Evolutionary conservation across 2,797 vertebrate genomes (phyloP), one percentile per base, ranked within the genome.

Genomic region (Enteromius trimaculatus): DNA sequence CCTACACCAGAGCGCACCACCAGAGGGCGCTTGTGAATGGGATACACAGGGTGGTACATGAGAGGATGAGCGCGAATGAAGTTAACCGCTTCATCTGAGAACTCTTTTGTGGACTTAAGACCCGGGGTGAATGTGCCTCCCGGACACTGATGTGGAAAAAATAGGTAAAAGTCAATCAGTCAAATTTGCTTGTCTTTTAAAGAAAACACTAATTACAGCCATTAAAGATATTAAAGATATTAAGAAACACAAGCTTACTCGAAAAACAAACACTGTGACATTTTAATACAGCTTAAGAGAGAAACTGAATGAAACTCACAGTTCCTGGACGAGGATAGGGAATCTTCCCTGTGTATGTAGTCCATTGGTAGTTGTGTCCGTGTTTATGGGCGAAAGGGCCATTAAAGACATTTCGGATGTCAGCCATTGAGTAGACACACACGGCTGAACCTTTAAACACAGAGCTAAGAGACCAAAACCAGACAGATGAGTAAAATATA

Each of bases 351-450:
- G 93, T 94, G 85, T 96, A 96, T 26, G 95, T 93, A 5, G 94
- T 95, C 96, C 96, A 96, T 42, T 96, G 96, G 90, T 96, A 96
- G 84, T 96, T 96, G 86, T 95, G 95, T 6, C 96, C 96, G 9
- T 96, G 95, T 84, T 96, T 97, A 90, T 97, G 96, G 81, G 96
- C 95, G 60, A 96, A 97, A 3, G 96, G 96, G 10, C 96, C 96
- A 2, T 97, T 96, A 90, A 96, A 97, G 85, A 96, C 96, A 0
- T 95, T 96, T 83, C 95, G 95, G 78, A 97, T 95, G 49, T 96
- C 96, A n/a, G 94, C 92, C 95, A 96, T 96, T 0, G 95, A 95
- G 91, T 96, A 96, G 5, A 96, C 94, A 66, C 96, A 97, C 83
- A 97, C 95, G 0, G 96, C 96, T 1, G 96, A 96, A 86, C 96